These are phyloP conservation scores for Dicycla oo DNA, from an alignment of 2,888 invertebrate species.

Conservation along the genomic window DNA sequence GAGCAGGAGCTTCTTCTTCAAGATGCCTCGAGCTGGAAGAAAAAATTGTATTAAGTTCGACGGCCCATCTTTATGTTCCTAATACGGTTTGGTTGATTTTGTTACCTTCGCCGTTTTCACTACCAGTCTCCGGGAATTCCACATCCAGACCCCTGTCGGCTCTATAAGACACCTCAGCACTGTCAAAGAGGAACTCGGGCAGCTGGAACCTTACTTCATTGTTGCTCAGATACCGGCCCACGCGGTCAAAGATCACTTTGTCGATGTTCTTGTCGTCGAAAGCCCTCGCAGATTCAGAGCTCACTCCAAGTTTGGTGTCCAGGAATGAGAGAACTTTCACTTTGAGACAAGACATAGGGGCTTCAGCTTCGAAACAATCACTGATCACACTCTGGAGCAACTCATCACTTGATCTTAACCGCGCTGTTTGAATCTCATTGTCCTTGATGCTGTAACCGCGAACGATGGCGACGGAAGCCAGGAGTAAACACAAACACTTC, in stretches of 20 bases:
- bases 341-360: slow-evolving; percentile 93
- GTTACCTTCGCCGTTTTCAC: slow-evolving; percentile 90
- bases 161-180: slow-evolving; percentile 92
- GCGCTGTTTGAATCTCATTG: slow-evolving; percentile 89
- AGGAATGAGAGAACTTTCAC: slow-evolving; percentile 94
- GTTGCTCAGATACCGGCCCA: slow-evolving; percentile 93
- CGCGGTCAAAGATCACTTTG: slow-evolving; percentile 93
- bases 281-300: slow-evolving; percentile 91
- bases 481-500: slow-evolving; percentile 89
- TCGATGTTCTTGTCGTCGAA: slow-evolving; percentile 92
- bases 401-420: slow-evolving; percentile 92
- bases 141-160: slow-evolving; percentile 92
- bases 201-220: slow-evolving; percentile 94
- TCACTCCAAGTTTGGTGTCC: slow-evolving; percentile 92
- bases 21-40: slow-evolving; percentile 93
- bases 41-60: slow-evolving; percentile 48
- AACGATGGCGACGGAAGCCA: slow-evolving; percentile 88
- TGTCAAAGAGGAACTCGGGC: slow-evolving; percentile 93
- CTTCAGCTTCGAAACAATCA: slow-evolving; percentile 93
- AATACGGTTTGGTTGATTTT: background rate
- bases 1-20: slow-evolving; percentile 95
- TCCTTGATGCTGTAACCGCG: slow-evolving; percentile 88
- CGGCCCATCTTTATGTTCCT: background rate
- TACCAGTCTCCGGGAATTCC: slow-evolving; percentile 88
- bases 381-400: slow-evolving; percentile 93